Evolutionary conservation across 30 jellyfish, hydroid and myxozoan genomes (phyloP).

Genomic region (Turritopsis dohrnii): DNA sequence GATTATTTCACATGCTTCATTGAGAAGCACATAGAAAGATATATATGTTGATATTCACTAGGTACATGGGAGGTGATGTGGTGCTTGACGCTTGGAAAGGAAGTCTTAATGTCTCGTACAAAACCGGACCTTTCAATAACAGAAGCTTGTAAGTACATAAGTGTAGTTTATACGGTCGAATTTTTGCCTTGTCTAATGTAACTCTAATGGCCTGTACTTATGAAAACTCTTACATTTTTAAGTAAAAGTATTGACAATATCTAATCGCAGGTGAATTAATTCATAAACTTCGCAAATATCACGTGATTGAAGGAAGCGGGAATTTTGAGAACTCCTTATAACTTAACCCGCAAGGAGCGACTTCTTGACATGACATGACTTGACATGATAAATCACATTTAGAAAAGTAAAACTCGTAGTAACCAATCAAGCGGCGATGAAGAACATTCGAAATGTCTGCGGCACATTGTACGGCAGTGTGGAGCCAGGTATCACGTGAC

Average conservation of each 20-base stretch:
- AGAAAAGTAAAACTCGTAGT: constrained; percentile 66
- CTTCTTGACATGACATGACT: no score
- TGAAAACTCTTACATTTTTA: no score
- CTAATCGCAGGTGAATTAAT: not conserved
- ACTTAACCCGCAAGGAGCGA: no score
- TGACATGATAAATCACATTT: no score
- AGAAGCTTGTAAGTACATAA: constrained; percentile 5
- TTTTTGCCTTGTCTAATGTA: no score
- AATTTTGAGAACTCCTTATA: no score
- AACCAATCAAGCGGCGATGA: constrained; percentile 36
- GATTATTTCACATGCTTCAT: not conserved
- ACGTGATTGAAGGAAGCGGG: no score
- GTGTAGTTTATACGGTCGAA: no score
- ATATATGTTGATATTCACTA: no score
- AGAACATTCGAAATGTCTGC: constrained; percentile 56
- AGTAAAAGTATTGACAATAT: no score
- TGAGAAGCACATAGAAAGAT: not conserved
- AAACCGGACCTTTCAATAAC: constrained; percentile 17
- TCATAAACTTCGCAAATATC: no score
- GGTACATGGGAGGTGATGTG: constrained; percentile 46
- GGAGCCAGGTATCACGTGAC: constrained; percentile 95
- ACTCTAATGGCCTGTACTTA: no score
- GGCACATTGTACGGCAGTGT: constrained; percentile 64
- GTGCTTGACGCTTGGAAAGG: constrained; percentile 56
- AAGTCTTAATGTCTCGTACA: constrained; percentile 43